Conservation (phyloP, 2,888 invertebrate species). For the Ecdyonurus torrentis region DNA sequence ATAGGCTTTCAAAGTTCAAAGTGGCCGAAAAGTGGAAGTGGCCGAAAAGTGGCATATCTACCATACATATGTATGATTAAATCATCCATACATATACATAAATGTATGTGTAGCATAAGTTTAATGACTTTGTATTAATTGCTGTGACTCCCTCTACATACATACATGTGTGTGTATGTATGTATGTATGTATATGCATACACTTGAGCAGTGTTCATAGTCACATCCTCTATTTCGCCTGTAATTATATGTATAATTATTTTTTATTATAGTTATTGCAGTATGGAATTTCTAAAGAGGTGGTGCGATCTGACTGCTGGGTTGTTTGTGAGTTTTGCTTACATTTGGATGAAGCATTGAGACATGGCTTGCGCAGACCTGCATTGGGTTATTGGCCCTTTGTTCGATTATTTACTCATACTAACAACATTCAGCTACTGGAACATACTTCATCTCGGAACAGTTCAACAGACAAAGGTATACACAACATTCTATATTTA, state of each 20-base stretch:
- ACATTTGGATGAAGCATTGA: constrained; percentile 5
- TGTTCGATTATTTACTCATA: constrained; percentile 6
- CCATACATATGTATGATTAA: no score
- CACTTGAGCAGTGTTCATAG: background rate
- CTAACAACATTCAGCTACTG: constrained; percentile 1
- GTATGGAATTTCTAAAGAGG: background rate
- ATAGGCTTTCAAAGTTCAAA: no score
- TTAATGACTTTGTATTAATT: no score
- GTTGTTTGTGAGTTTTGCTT: constrained; percentile 6
- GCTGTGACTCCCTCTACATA: no score
- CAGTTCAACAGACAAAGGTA: no score
- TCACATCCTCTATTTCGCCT: background rate
- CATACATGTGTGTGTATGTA: no score
- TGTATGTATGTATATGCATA: background rate
- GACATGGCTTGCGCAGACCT: constrained; percentile 7
- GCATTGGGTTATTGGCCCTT: constrained; percentile 8
- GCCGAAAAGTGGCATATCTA: no score
- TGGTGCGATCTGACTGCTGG: constrained; percentile 3
- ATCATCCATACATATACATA: no score
- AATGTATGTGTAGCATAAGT: no score
- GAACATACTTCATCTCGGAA: no score
- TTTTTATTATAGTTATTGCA: background rate
- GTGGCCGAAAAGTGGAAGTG: no score
- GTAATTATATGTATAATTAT: background rate
- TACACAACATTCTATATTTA: no score